phyloP scores from a whole-genome alignment of 2,113 vertebrate genomes.

The Cynoglossus semilaevis region DNA sequence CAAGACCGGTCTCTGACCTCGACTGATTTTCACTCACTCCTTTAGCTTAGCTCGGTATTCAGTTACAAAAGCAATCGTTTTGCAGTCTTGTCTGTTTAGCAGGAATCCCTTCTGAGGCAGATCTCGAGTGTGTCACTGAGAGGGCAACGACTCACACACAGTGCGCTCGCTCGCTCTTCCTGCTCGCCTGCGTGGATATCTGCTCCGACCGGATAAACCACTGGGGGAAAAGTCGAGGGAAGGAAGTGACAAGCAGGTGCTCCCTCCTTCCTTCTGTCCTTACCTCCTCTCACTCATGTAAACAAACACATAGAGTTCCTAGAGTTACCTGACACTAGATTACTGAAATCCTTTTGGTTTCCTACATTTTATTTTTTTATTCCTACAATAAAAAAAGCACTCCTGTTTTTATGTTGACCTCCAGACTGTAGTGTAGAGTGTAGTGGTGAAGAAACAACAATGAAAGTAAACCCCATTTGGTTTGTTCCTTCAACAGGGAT shows the following conservation, averaged over 20 bases:
- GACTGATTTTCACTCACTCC: slow-evolving; percentile 33
- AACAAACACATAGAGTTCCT: slow-evolving; percentile 63
- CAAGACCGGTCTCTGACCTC: slow-evolving; percentile 44
- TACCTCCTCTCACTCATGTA: slow-evolving; percentile 73
- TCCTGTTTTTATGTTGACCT: too few species aligned
- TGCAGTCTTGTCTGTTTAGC: slow-evolving; percentile 30
- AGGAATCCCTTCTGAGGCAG: slow-evolving; percentile 39
- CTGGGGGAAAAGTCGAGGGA: slow-evolving; percentile 56
- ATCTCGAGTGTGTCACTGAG: slow-evolving; percentile 35
- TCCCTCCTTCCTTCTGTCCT: slow-evolving; percentile 74
- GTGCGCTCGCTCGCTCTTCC: slow-evolving; percentile 45
- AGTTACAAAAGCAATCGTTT: slow-evolving; percentile 45
- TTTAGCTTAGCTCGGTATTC: slow-evolving; percentile 8
- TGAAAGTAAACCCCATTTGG: too few species aligned
- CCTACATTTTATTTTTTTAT: too few species aligned
- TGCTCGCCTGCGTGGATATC: slow-evolving; percentile 53
- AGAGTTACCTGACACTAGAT: too few species aligned
- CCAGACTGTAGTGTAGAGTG: too few species aligned
- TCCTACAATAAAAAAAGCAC: too few species aligned
- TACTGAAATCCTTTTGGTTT: too few species aligned
- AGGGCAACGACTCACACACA: slow-evolving; percentile 34
- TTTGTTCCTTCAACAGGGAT: too few species aligned
- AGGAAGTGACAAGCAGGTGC: slow-evolving; percentile 80
- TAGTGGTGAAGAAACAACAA: too few species aligned
- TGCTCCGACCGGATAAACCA: slow-evolving; percentile 54